Conservation (phyloP, 2,888 invertebrate genomes). For the Zonitis immaculata region DNA sequence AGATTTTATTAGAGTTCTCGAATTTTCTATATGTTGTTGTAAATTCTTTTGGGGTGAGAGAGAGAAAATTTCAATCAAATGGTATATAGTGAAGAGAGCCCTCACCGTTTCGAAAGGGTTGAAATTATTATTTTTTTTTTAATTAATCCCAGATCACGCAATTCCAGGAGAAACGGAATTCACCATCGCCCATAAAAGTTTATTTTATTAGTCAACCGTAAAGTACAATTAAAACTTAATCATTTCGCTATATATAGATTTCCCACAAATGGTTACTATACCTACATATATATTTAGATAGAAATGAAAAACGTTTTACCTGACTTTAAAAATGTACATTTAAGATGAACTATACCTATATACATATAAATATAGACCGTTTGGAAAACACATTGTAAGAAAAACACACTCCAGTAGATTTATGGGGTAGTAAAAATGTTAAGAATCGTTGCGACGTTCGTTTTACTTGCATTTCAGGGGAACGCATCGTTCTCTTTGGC, state of each 20-base stretch:
- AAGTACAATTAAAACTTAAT: constrained; percentile 8
- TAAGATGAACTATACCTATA: constrained; percentile 24
- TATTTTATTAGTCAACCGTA: constrained; percentile 16
- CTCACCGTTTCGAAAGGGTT: constrained; percentile 1
- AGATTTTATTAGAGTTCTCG: constrained; percentile 31
- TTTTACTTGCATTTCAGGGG: constrained; percentile 19
- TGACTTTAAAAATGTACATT: constrained; percentile 36
- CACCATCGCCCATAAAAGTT: constrained; percentile 12
- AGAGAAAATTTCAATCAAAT: constrained; percentile 1
- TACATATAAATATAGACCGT: too few species aligned
- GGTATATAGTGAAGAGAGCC: not conserved
- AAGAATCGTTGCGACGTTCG: constrained; percentile 21
- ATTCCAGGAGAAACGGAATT: constrained; percentile 3
- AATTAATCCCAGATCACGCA: constrained; percentile 13
- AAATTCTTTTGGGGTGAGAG: constrained; percentile 17
- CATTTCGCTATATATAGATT: too few species aligned
- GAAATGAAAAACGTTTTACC: constrained; percentile 19
- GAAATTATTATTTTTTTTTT: constrained; percentile 14
- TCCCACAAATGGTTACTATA: too few species aligned
- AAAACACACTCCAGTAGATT: constrained; percentile 33
- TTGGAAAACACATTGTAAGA: constrained; percentile 30
- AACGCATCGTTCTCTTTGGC: constrained; percentile 15
- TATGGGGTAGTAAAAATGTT: constrained; percentile 32
- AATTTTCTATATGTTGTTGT: constrained; percentile 9
- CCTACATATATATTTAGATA: too few species aligned